Evolutionary conservation across 2,888 invertebrate species (phyloP).

Genomic region (Philhelius pedissequus): DNA sequence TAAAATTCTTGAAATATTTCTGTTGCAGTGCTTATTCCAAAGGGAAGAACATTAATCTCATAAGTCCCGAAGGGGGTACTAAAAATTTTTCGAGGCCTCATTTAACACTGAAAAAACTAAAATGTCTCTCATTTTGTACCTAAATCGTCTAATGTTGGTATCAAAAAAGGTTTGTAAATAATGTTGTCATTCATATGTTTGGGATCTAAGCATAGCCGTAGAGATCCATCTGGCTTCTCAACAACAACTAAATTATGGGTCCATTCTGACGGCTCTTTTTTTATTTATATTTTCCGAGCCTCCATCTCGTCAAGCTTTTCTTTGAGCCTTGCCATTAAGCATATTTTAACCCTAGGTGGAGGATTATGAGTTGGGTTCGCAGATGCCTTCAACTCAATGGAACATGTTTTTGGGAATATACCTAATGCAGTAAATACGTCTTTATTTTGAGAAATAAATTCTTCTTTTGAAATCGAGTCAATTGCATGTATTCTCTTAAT

Average conservation of each 20-base stretch:
- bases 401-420: too few relatives aligned
- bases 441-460: too few relatives aligned
- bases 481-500: too few relatives aligned
- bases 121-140: not conserved
- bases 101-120: not conserved
- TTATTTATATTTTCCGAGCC: conserved; percentile 57
- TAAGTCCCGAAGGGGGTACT: too few relatives aligned
- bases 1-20: conserved; percentile 26
- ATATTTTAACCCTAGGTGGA: too few relatives aligned
- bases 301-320: conserved; percentile 45
- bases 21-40: conserved; percentile 14
- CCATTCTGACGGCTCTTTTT: conserved; percentile 1
- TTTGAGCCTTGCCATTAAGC: too few relatives aligned
- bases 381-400: too few relatives aligned
- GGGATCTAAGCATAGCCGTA: not conserved
- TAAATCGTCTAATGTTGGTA: conserved; percentile 4
- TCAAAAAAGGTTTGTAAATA: not conserved
- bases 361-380: too few relatives aligned
- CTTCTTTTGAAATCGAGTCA: too few relatives aligned
- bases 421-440: too few relatives aligned
- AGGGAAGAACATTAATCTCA: conserved; percentile 7
- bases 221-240: not conserved
- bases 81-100: conserved; percentile 42
- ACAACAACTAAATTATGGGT: conserved; percentile 25
- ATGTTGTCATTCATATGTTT: not conserved